Evolutionary conservation across 2,888 invertebrate species (phyloP).

Genomic region (Andrena flavipes): DNA sequence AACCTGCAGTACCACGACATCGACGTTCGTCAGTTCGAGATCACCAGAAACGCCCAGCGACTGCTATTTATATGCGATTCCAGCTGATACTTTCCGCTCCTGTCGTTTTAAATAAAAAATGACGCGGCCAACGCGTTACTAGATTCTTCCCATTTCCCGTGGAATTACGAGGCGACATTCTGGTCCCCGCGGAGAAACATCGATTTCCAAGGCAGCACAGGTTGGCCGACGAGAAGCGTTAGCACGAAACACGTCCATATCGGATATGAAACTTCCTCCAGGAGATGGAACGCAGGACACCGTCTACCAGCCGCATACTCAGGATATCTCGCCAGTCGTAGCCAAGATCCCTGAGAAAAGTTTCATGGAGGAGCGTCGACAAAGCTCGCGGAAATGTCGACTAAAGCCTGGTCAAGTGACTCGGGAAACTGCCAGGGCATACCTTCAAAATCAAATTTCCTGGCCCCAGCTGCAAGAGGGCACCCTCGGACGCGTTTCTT

Average conservation of each 20-base stretch:
- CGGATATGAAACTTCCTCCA: conserved; percentile 73
- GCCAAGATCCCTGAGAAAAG: conserved; percentile 38
- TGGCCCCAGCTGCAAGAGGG: background rate
- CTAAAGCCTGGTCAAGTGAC: conserved; percentile 57
- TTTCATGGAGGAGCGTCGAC: conserved; percentile 46
- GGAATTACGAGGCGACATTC: background rate
- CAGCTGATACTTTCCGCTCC: background rate
- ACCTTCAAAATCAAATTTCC: conserved; percentile 55
- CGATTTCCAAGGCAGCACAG: conserved; percentile 19
- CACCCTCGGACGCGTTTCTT: background rate
- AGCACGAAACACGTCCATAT: conserved; percentile 49
- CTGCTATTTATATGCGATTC: background rate
- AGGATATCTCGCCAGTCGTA: conserved; percentile 27
- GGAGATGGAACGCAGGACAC: conserved; percentile 51
- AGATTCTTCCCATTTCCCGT: background rate
- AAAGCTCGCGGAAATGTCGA: conserved; percentile 55
- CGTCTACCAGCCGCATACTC: conserved; percentile 18
- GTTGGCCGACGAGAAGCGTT: conserved; percentile 26
- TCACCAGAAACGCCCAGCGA: too few relatives aligned
- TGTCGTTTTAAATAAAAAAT: too few relatives aligned
- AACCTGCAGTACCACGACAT: background rate
- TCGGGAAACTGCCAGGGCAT: conserved; percentile 31
- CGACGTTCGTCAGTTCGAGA: background rate
- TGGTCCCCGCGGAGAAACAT: background rate
- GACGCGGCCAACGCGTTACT: background rate